A percentile compares a stretch with the other conserved stretches of the same genome.
Evolutionary conservation across 2,113 vertebrate genomes (phyloP).

Genomic region (Hypomesus transpacificus): DNA sequence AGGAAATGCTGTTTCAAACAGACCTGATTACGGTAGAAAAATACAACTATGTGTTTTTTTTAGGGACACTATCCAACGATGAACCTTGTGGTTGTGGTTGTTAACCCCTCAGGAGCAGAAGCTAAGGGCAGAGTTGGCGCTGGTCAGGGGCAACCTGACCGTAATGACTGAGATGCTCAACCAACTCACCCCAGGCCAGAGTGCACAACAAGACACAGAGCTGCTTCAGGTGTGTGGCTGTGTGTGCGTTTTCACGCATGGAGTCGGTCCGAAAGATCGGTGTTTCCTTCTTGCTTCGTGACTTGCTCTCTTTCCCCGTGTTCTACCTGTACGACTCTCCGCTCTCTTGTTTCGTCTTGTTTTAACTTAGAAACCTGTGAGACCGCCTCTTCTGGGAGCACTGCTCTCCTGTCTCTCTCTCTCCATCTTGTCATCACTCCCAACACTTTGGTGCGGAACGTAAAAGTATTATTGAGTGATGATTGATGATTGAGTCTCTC

Average conservation of each 20-base stretch:
- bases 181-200: constrained; percentile 81
- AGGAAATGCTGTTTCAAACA: too few species aligned
- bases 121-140: constrained; percentile 82
- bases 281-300: neutral
- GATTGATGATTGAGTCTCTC: too few species aligned
- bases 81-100: too few species aligned
- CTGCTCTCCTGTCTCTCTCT: too few species aligned
- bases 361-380: too few species aligned
- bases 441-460: too few species aligned
- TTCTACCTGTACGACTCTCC: neutral
- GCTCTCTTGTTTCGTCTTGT: too few species aligned
- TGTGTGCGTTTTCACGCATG: neutral
- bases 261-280: too few species aligned
- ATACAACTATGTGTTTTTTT: neutral
- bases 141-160: constrained; percentile 88
- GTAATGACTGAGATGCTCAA: constrained; percentile 97
- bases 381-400: too few species aligned
- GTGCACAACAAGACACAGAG: constrained; percentile 77
- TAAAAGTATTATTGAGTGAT: too few species aligned
- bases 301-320: neutral
- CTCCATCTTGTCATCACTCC: too few species aligned
- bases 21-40: neutral
- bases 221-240: constrained; percentile 73
- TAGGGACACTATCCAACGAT: neutral
- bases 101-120: constrained; percentile 75